A percentile compares a stretch with the other conserved stretches of the same genome.
phyloP scores from a whole-genome alignment of 2,113 vertebrate species.

The Monarcha castaneiventris region DNA sequence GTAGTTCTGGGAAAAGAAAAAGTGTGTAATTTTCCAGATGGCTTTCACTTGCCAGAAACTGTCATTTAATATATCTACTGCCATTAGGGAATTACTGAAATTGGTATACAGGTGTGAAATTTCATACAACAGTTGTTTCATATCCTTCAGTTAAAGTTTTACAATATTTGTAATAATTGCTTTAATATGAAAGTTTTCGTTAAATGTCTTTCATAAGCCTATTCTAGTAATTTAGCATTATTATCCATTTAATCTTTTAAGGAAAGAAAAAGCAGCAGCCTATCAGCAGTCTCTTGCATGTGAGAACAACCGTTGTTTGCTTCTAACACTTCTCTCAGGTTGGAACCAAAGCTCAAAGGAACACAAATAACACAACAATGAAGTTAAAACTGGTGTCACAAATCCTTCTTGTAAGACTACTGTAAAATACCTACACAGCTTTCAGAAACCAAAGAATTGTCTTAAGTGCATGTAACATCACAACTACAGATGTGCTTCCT shows the following conservation, averaged over 20 bases:
- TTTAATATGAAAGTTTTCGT: constrained; percentile 54
- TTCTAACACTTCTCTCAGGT: not conserved
- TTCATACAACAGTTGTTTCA: not conserved
- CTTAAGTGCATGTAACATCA: not conserved
- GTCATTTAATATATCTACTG: constrained; percentile 20
- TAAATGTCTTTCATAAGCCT: constrained; percentile 3
- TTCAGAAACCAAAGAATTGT: not conserved
- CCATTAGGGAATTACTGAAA: constrained; percentile 9
- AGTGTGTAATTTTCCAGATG: constrained; percentile 53
- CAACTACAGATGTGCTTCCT: not conserved
- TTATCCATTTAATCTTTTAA: not conserved
- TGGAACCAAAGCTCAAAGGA: constrained; percentile 14
- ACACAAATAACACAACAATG: not conserved
- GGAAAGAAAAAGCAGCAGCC: not conserved
- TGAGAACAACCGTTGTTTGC: not conserved
- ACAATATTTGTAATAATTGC: constrained; percentile 25
- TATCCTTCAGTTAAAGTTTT: not conserved
- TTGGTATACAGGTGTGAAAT: constrained; percentile 4
- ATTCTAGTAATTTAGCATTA: constrained; percentile 15
- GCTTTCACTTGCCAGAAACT: constrained; percentile 42
- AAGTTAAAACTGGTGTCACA: constrained; percentile 1
- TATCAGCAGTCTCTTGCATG: not conserved
- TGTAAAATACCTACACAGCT: not conserved
- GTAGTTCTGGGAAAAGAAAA: constrained; percentile 12
- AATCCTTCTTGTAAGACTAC: not conserved